Conservation (phyloP, 2,113 vertebrate species). For the Amazona guildingii region DNA sequence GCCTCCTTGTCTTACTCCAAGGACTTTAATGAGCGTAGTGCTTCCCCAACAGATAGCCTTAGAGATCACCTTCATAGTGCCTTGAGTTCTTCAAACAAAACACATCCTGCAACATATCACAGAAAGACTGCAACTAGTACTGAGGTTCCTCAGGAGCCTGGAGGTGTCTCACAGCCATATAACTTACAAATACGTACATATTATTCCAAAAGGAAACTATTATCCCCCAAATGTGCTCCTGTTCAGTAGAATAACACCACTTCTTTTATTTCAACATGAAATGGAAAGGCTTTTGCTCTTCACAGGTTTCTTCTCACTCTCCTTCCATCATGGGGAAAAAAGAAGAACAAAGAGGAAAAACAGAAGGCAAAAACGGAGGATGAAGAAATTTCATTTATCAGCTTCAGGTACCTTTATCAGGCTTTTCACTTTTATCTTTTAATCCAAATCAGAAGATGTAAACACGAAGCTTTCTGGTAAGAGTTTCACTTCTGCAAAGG, state of each 20-base stretch:
- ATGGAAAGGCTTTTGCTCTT: conserved; percentile 19
- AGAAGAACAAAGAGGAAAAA: background rate
- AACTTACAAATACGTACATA: background rate
- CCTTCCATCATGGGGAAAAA: background rate
- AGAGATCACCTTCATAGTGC: background rate
- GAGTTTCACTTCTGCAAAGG: background rate
- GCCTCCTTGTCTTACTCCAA: background rate
- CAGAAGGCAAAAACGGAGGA: background rate
- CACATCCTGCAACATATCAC: background rate
- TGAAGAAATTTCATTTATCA: background rate
- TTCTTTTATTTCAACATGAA: background rate
- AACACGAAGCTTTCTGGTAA: background rate
- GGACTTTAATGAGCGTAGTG: background rate
- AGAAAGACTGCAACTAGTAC: background rate
- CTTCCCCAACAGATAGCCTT: background rate
- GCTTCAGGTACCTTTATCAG: background rate
- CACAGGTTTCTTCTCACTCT: background rate
- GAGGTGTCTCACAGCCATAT: background rate
- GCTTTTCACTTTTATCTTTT: background rate
- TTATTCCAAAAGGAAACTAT: background rate
- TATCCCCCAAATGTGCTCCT: background rate
- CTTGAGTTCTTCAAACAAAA: background rate
- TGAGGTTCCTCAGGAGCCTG: background rate
- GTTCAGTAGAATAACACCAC: background rate
- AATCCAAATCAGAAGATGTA: background rate